Evolutionary conservation across 2,888 invertebrate genomes (phyloP).

Genomic region (Mythimna lalbum): DNA sequence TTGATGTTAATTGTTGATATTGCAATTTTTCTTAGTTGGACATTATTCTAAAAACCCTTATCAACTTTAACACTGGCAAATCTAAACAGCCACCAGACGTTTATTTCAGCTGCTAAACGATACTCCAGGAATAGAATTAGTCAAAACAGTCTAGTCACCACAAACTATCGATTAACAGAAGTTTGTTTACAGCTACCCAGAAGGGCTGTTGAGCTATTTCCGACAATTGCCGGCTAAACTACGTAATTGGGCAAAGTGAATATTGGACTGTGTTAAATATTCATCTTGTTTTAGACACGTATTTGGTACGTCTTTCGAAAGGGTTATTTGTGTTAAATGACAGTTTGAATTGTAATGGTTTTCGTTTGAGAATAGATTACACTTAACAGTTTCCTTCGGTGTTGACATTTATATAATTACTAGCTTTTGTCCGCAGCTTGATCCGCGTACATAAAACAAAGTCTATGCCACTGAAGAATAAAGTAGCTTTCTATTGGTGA

Average conservation of each 20-base stretch:
- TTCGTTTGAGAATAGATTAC: neutral
- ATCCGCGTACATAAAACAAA: no score
- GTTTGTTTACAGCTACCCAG: slow-evolving; percentile 52
- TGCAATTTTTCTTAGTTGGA: no score
- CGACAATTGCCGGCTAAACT: slow-evolving; percentile 33
- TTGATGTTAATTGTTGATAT: no score
- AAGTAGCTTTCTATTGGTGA: no score
- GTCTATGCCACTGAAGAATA: no score
- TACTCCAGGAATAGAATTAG: slow-evolving; percentile 22
- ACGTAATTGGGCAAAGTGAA: slow-evolving; percentile 43
- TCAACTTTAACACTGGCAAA: no score
- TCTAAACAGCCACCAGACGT: neutral
- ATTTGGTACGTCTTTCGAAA: neutral
- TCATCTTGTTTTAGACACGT: slow-evolving; percentile 22
- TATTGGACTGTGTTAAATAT: slow-evolving; percentile 40
- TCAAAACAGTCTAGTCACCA: slow-evolving; percentile 34
- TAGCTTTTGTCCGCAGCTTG: no score
- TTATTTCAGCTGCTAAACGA: neutral
- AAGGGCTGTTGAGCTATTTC: slow-evolving; percentile 45
- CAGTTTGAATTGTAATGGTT: slow-evolving; percentile 9
- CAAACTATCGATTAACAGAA: slow-evolving; percentile 53
- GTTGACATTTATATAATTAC: no score
- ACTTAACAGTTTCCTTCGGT: no score
- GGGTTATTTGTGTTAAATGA: slow-evolving; percentile 4
- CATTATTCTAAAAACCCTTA: no score